Conservation (phyloP, 2,888 invertebrate species). For the Hofmannophila pseudospretella region DNA sequence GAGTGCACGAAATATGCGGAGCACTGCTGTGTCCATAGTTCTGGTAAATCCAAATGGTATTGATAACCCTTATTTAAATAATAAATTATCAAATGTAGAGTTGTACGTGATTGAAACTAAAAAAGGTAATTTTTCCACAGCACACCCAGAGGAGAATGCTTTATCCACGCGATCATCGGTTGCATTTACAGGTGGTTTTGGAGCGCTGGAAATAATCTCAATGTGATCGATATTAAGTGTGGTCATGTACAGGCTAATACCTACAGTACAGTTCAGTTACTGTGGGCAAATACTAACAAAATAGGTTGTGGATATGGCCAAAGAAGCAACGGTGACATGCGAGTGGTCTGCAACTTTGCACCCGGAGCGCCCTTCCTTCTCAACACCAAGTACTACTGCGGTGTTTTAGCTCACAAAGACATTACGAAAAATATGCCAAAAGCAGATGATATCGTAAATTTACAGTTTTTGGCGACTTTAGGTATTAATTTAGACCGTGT, state of each 20-base stretch:
- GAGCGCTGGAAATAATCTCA: slow-evolving; percentile 41
- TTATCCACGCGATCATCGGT: slow-evolving; percentile 49
- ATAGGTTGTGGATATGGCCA: slow-evolving; percentile 60
- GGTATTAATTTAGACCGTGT: slow-evolving; percentile 28
- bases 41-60: slow-evolving; percentile 1
- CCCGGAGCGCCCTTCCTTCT: slow-evolving; percentile 59
- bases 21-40: slow-evolving; percentile 43
- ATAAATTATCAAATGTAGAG: neutral
- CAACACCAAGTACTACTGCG: slow-evolving; percentile 48
- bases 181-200: slow-evolving; percentile 62
- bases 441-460: slow-evolving; percentile 23
- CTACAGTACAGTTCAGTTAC: slow-evolving; percentile 49
- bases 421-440: slow-evolving; percentile 16
- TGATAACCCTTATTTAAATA: neutral
- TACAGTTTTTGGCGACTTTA: slow-evolving; percentile 26
- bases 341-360: slow-evolving; percentile 61
- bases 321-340: slow-evolving; percentile 39
- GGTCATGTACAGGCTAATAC: slow-evolving; percentile 46
- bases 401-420: slow-evolving; percentile 40
- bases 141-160: slow-evolving; percentile 53
- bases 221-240: slow-evolving; percentile 46
- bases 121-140: slow-evolving; percentile 29
- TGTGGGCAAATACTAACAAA: slow-evolving; percentile 61
- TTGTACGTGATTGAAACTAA: too few species aligned
- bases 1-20: slow-evolving; percentile 60